phyloP scores from a whole-genome alignment of 2,888 invertebrate species.

The Teinopalpus imperialis region DNA sequence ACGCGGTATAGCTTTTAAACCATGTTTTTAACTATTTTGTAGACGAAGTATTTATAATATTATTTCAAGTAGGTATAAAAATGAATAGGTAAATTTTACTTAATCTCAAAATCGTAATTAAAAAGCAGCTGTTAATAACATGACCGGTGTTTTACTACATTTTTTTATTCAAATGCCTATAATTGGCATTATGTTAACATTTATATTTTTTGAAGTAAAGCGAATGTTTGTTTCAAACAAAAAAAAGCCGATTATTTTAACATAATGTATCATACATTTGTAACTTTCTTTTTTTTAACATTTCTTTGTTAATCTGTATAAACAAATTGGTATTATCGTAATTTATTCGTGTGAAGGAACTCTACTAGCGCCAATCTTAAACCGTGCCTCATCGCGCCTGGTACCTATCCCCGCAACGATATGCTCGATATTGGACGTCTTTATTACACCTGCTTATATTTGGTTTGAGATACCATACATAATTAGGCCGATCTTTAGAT shows the following conservation, averaged over 20 bases:
- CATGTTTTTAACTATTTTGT: no score
- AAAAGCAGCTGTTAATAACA: not conserved
- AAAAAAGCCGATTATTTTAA: no score
- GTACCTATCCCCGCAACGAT: constrained; percentile 6
- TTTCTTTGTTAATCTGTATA: constrained; percentile 3
- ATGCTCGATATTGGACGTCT: no score
- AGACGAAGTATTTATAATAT: no score
- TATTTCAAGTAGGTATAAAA: no score
- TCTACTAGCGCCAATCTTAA: constrained; percentile 8
- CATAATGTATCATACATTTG: constrained; percentile 1
- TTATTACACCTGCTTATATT: no score
- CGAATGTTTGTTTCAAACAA: no score
- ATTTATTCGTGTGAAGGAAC: constrained; percentile 21
- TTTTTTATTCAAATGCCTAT: not conserved
- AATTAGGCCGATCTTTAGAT: no score
- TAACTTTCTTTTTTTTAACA: constrained; percentile 1
- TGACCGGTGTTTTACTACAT: constrained; percentile 3
- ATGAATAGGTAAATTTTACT: no score
- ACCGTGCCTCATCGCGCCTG: constrained; percentile 19
- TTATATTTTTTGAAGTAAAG: no score
- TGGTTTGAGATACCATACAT: no score
- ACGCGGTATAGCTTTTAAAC: no score
- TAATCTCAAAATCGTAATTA: not conserved
- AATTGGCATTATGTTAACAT: not conserved
- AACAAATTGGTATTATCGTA: constrained; percentile 15